phyloP scores from a whole-genome alignment of 30 jellyfish, hydroid and myxozoan species.

The Turritopsis rubra region DNA sequence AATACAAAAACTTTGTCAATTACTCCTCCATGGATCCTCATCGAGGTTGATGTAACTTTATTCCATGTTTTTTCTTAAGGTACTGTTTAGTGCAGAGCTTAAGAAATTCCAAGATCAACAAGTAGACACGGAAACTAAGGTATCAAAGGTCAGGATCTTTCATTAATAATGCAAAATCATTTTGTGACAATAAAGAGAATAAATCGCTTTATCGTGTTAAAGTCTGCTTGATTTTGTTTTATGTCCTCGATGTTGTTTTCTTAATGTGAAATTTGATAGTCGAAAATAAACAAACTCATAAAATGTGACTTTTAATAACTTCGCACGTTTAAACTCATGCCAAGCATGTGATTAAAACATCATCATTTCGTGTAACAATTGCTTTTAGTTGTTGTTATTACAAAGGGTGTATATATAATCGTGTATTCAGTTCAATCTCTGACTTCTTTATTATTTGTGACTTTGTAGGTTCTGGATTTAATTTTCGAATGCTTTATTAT shows the following conservation, averaged over 20 bases:
- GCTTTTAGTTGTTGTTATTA: not conserved
- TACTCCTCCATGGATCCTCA: too few relatives aligned
- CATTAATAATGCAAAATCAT: too few relatives aligned
- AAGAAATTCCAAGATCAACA: constrained; percentile 22
- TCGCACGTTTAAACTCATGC: not conserved
- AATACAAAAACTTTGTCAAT: not conserved
- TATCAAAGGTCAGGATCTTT: not conserved
- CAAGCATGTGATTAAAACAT: not conserved
- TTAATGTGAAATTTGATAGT: not conserved
- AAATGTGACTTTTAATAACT: not conserved
- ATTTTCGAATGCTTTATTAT: too few relatives aligned
- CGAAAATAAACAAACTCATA: not conserved
- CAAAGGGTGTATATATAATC: too few relatives aligned
- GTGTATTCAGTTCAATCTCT: too few relatives aligned
- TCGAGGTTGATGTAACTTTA: too few relatives aligned
- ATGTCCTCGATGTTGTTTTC: not conserved
- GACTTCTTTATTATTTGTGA: too few relatives aligned
- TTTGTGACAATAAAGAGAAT: too few relatives aligned
- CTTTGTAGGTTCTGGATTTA: not conserved
- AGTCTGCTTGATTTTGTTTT: too few relatives aligned
- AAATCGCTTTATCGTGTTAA: too few relatives aligned
- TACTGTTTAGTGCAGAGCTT: constrained; percentile 69
- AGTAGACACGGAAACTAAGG: not conserved
- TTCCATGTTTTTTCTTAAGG: constrained; percentile 40
- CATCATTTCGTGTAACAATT: not conserved